Percentiles rank a stretch among this genome's conserved stretches.
phyloP scores from a whole-genome alignment of 2,888 invertebrate genomes.

The Teinopalpus imperialis region DNA sequence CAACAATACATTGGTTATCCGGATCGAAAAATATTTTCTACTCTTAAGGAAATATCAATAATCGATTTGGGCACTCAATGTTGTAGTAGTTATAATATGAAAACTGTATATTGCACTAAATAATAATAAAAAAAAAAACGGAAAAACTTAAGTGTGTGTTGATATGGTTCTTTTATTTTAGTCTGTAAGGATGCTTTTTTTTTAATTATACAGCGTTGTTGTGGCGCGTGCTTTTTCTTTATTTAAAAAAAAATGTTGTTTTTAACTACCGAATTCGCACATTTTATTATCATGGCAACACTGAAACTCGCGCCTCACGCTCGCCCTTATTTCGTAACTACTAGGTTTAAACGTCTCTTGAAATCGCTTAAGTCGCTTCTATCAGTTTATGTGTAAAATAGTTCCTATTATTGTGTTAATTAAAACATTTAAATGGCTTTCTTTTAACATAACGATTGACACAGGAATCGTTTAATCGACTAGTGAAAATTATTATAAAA shows the following conservation, averaged over 20 bases:
- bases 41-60: no score
- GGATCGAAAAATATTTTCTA: slow-evolving; percentile 2
- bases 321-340: slow-evolving; percentile 32
- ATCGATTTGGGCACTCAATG: slow-evolving; percentile 13
- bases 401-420: slow-evolving; percentile 52
- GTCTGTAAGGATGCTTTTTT: slow-evolving; percentile 69
- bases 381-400: slow-evolving; percentile 44
- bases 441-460: slow-evolving; percentile 2
- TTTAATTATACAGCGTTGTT: slow-evolving; percentile 40
- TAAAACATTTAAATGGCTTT: slow-evolving; percentile 28
- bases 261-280: slow-evolving; percentile 10
- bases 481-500: no score
- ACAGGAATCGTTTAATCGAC: slow-evolving; percentile 14
- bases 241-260: neutral
- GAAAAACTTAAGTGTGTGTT: slow-evolving; percentile 49
- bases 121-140: slow-evolving; percentile 35
- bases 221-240: slow-evolving; percentile 33
- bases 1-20: slow-evolving; percentile 12
- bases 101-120: slow-evolving; percentile 52
- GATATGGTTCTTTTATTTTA: slow-evolving; percentile 60
- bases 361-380: slow-evolving; percentile 63
- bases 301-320: slow-evolving; percentile 6
- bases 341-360: slow-evolving; percentile 36
- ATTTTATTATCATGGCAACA: slow-evolving; percentile 13
- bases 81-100: slow-evolving; percentile 20